Conservation (phyloP, 1,140 invertebrate genomes). For the Diprion similis region DNA sequence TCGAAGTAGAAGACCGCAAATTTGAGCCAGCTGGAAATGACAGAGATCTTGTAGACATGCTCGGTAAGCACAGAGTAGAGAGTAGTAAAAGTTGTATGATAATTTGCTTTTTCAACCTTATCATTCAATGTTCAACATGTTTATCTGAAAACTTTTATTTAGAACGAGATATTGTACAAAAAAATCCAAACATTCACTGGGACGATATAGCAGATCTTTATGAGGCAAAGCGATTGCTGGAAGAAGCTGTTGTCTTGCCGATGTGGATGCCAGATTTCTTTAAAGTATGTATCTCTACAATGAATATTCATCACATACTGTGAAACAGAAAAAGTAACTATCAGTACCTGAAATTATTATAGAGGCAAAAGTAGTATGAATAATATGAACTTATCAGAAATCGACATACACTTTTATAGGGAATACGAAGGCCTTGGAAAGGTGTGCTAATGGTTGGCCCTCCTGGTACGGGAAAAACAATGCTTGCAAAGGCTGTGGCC, state of each 20-base stretch:
- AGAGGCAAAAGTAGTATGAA: not conserved
- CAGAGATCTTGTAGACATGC: slow-evolving; percentile 92
- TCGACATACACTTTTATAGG: slow-evolving; percentile 60
- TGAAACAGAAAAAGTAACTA: too few species aligned
- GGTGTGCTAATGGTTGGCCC: slow-evolving; percentile 98
- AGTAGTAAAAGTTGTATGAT: not conserved
- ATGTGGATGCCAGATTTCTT: slow-evolving; percentile 99
- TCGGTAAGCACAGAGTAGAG: slow-evolving; percentile 65
- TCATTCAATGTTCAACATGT: too few species aligned
- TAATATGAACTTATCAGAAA: not conserved
- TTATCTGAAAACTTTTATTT: slow-evolving; percentile 42
- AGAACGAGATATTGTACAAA: slow-evolving; percentile 97
- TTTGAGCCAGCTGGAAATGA: slow-evolving; percentile 93
- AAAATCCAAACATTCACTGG: slow-evolving; percentile 97
- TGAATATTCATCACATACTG: slow-evolving; percentile 68
- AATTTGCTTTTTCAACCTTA: not conserved
- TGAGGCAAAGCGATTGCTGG: slow-evolving; percentile 93
- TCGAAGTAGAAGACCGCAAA: slow-evolving; percentile 81
- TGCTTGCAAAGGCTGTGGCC: slow-evolving; percentile 98
- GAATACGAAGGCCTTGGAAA: slow-evolving; percentile 92
- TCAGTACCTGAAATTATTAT: too few species aligned
- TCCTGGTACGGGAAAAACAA: slow-evolving; percentile 98
- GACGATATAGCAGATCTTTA: slow-evolving; percentile 96
- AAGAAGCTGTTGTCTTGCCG: slow-evolving; percentile 97
- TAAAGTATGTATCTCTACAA: slow-evolving; percentile 72